Evolutionary conservation across 2,888 invertebrate species (phyloP).

Genomic region (Cacoxenus indagator): DNA sequence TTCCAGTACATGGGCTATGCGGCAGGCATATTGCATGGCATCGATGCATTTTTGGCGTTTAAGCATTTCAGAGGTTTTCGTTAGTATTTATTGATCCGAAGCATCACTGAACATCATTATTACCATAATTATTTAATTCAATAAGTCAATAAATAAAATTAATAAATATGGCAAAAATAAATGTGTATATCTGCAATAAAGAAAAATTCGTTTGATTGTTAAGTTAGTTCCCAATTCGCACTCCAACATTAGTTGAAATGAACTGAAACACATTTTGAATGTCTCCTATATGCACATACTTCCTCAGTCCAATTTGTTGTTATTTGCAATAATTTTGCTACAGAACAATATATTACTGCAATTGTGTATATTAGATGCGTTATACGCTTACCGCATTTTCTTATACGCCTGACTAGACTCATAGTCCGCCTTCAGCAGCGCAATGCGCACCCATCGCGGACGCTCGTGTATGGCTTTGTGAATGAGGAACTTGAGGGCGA

Average conservation of each 20-base stretch:
- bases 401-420: conserved; percentile 77
- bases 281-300: neutral
- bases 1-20: conserved; percentile 85
- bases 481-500: conserved; percentile 77
- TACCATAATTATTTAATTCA: neutral
- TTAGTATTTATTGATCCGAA: conserved; percentile 55
- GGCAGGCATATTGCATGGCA: conserved; percentile 81
- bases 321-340: conserved; percentile 63
- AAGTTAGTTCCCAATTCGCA: neutral
- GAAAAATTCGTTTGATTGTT: neutral
- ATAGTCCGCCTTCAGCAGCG: conserved; percentile 75
- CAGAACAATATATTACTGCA: too few relatives aligned
- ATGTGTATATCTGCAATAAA: neutral
- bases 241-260: neutral
- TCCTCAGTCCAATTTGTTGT: conserved; percentile 52
- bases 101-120: neutral
- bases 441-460: conserved; percentile 78
- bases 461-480: conserved; percentile 80
- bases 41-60: conserved; percentile 84
- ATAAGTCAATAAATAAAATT: neutral
- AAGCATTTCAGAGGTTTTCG: conserved; percentile 77
- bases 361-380: neutral
- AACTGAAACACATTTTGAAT: neutral
- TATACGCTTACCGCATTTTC: conserved; percentile 60
- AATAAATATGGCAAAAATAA: neutral